phyloP scores from a whole-genome alignment of 1,140 invertebrate species.

The Wasmannia auropunctata region DNA sequence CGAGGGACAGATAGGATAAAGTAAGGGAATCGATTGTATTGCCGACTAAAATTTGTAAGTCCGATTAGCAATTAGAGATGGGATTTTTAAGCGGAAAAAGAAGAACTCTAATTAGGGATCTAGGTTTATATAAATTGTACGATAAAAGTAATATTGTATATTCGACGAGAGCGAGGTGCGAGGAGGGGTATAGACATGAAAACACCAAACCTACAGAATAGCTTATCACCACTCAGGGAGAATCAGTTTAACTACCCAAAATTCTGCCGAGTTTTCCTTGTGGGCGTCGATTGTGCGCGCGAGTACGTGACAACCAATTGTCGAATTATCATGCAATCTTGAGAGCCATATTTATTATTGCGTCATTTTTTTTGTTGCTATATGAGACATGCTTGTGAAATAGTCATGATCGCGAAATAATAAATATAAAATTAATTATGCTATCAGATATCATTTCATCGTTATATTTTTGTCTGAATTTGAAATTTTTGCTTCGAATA shows the following conservation, averaged over 20 bases:
- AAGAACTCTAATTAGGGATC: constrained; percentile 29
- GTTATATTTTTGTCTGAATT: background rate
- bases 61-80: constrained; percentile 21
- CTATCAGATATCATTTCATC: background rate
- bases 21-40: constrained; percentile 37
- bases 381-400: background rate
- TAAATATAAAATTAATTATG: background rate
- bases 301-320: constrained; percentile 7
- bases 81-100: constrained; percentile 36
- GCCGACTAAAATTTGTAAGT: constrained; percentile 45
- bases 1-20: constrained; percentile 37
- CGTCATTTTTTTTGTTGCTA: background rate
- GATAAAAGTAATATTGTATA: constrained; percentile 56
- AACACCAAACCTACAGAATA: constrained; percentile 72
- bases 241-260: constrained; percentile 73
- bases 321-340: constrained; percentile 45
- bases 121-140: constrained; percentile 62
- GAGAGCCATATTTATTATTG: background rate
- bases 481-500: background rate
- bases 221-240: constrained; percentile 80
- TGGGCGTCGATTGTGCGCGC: constrained; percentile 43
- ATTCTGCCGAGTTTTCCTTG: constrained; percentile 67
- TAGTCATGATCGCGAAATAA: background rate
- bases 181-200: constrained; percentile 46
- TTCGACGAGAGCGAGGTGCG: constrained; percentile 32